Base-by-base conservation (phyloP, 2,113 vertebrate genomes). In the Phasianus colchicus region DNA sequence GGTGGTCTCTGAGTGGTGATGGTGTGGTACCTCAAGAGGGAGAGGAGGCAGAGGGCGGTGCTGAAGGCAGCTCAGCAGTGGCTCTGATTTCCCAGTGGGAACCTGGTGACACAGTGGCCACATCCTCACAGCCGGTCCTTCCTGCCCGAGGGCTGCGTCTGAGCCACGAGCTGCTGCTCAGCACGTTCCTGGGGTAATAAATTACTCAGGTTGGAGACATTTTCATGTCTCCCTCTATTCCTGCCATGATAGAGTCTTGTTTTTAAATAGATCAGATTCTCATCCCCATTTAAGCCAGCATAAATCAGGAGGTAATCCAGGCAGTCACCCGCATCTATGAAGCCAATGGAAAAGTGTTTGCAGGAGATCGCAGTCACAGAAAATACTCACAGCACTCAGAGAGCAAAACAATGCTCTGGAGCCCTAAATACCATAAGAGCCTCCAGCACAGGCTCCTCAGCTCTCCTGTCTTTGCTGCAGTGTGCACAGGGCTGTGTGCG, bases 361-460 rank as follows among this genome's bases (percentile, higher is more conserved):
- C n/a, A n/a, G 27, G 74, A 90, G 71, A 73, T 36, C 2, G 2
- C 40, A 60, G 1, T 55, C 87, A 47, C 75, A 88, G 93, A 66
- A 71, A 55, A 61, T 1, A 2, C 66, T 78, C 48, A 32, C 27
- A 11, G 65, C 64, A 40, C 32, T 40, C 79, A 77, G 81, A 77
- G 86, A 93, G 80, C 74, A 96, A 94, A 96, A 75, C 42, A 7
- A 17, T 76, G 72, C 82, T 94, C 73, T 11, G 6, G 69, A 96
- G 72, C 66, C 16, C 5, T 83, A 94, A 96, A 88, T 91, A 90
- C 48, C 52, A 45, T 83, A 84, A 73, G 25, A 54, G 73, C 64
- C 66, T 92, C 95, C 88, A 63, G 83, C 30, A 3, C 18, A 20
- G 48, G 52, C 48, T 86, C 24, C 88, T 93, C 30, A 57, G 29